These are phyloP conservation scores for Papilio elwesi DNA, from an alignment of 2,888 invertebrate genomes.

Conservation along the genomic window DNA sequence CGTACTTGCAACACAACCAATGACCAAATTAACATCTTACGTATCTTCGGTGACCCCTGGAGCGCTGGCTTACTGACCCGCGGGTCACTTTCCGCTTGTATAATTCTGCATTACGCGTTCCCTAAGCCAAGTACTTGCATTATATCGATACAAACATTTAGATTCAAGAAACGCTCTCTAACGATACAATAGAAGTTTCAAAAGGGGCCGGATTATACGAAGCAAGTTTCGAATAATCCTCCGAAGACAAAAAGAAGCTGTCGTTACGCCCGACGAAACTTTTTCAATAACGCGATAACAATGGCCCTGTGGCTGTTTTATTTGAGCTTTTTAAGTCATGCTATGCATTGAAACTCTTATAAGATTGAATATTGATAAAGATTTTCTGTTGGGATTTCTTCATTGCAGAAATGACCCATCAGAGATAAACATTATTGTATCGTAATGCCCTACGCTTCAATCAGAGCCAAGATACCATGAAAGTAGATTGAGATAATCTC, in stretches of 20 bases:
- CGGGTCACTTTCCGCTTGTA: slow-evolving; percentile 54
- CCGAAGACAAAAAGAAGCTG: slow-evolving; percentile 66
- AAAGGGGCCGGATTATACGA: slow-evolving; percentile 44
- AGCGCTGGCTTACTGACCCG: slow-evolving; percentile 67
- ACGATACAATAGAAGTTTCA: slow-evolving; percentile 44
- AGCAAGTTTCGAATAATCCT: slow-evolving; percentile 47
- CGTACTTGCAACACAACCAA: slow-evolving; percentile 35
- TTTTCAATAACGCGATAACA: slow-evolving; percentile 77
- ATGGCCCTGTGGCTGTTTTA: slow-evolving; percentile 64
- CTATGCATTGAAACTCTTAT: slow-evolving; percentile 65
- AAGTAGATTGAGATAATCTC: background rate
- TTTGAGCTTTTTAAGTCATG: slow-evolving; percentile 46
- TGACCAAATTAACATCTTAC: slow-evolving; percentile 42
- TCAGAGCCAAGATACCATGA: background rate
- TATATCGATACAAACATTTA: slow-evolving; percentile 64
- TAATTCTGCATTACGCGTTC: slow-evolving; percentile 52
- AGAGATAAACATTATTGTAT: background rate
- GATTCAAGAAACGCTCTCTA: slow-evolving; percentile 50
- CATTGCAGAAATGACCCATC: background rate
- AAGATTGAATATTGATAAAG: slow-evolving; percentile 51
- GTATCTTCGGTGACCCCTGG: slow-evolving; percentile 50
- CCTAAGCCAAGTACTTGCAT: slow-evolving; percentile 60
- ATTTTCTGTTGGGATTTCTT: slow-evolving; percentile 2
- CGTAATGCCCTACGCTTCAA: background rate
- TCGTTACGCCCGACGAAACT: slow-evolving; percentile 66